Conservation (phyloP, 2,888 invertebrate species). For the Drosophila paracracens region DNA sequence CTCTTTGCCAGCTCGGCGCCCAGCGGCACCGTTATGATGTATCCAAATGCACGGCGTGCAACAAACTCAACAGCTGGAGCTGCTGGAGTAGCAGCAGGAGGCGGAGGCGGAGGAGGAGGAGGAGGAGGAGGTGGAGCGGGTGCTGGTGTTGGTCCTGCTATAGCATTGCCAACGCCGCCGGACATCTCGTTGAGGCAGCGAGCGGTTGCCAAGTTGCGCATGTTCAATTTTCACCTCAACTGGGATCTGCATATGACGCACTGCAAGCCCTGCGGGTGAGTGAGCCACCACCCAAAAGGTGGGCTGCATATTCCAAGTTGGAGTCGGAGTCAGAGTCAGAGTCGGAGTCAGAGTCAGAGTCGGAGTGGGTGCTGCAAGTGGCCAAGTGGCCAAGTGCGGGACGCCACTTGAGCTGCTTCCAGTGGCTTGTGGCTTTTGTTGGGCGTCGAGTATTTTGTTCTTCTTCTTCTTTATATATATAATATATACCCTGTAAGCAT, state of each 20-base stretch:
- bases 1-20: constrained; percentile 82
- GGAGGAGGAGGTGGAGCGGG: constrained; percentile 28
- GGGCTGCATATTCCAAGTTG: constrained; percentile 1
- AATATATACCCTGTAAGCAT: constrained; percentile 7
- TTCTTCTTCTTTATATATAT: constrained; percentile 4
- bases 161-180: constrained; percentile 66
- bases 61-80: constrained; percentile 1
- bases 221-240: constrained; percentile 85
- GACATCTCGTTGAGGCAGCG: constrained; percentile 85
- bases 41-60: constrained; percentile 78
- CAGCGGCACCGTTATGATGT: constrained; percentile 83
- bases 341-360: constrained; percentile 33
- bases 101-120: constrained; percentile 13
- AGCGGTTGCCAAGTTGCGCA: constrained; percentile 85
- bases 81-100: constrained; percentile 20
- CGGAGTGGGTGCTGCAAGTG: constrained; percentile 43
- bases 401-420: constrained; percentile 65
- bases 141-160: constrained; percentile 24
- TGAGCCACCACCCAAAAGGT: constrained; percentile 32
- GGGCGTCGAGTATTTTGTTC: constrained; percentile 44
- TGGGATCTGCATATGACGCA: constrained; percentile 86
- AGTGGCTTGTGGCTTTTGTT: constrained; percentile 73
- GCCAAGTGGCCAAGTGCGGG: constrained; percentile 52
- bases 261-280: constrained; percentile 85
- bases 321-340: constrained; percentile 6